These are phyloP conservation scores for Zaprionus nigranus DNA, from an alignment of 1,140 invertebrate genomes.

Conservation along the genomic window DNA sequence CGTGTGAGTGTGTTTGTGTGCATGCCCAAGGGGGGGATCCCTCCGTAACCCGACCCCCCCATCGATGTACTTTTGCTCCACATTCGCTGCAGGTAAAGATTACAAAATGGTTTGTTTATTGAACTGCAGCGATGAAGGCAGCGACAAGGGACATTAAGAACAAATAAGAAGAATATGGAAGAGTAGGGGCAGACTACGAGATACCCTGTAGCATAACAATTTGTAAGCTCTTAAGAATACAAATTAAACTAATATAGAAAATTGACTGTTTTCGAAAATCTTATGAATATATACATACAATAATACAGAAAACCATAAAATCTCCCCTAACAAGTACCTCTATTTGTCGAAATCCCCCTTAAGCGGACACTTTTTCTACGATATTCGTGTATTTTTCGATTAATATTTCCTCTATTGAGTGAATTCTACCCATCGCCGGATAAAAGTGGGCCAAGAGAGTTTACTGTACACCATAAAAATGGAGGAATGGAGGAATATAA, in stretches of 20 bases:
- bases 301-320: too few species aligned
- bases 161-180: background rate
- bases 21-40: conserved; percentile 8
- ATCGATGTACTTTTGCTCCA: conserved; percentile 59
- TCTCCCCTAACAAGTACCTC: too few species aligned
- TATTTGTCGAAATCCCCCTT: too few species aligned
- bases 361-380: too few species aligned
- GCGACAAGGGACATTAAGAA: conserved; percentile 26
- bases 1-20: background rate
- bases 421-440: too few species aligned
- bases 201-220: background rate
- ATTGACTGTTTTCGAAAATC: background rate
- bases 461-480: too few species aligned
- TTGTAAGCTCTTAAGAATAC: background rate
- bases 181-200: background rate
- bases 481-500: too few species aligned
- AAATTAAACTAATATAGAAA: too few species aligned
- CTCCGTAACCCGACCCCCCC: conserved; percentile 17
- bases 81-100: conserved; percentile 68
- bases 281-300: too few species aligned
- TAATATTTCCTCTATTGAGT: too few species aligned
- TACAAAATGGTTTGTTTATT: conserved; percentile 69
- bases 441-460: too few species aligned
- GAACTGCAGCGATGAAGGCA: conserved; percentile 38
- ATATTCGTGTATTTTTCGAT: too few species aligned